Evolutionary conservation across 2,888 invertebrate species (phyloP).

Genomic region (Microctonus aethiopoides): DNA sequence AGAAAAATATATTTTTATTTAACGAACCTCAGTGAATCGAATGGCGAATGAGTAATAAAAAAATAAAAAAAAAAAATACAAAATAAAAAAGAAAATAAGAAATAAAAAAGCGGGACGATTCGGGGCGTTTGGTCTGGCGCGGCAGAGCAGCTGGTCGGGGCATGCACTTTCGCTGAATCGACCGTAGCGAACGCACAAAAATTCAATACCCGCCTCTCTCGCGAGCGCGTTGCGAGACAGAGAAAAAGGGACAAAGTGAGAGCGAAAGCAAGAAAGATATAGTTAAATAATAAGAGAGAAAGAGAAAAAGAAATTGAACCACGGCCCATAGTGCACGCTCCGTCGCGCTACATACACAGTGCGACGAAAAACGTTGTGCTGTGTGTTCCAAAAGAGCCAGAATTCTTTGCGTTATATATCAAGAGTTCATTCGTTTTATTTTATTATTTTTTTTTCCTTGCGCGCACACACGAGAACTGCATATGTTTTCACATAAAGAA

Average conservation of each 20-base stretch:
- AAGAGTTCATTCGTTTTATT: conserved; percentile 15
- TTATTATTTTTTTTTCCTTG: no score
- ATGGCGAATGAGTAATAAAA: not conserved
- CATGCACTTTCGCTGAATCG: conserved; percentile 65
- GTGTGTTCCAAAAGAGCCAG: conserved; percentile 27
- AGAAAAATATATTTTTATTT: not conserved
- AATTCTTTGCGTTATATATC: not conserved
- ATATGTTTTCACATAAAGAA: conserved; percentile 24
- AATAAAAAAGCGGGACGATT: conserved; percentile 4
- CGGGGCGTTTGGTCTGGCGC: conserved; percentile 26
- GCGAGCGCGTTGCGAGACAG: conserved; percentile 45
- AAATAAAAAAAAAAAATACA: not conserved
- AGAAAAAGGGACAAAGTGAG: conserved; percentile 8
- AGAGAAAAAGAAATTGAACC: conserved; percentile 30
- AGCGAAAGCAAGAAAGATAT: conserved; percentile 20
- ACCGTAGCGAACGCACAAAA: conserved; percentile 64
- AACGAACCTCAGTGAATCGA: not conserved
- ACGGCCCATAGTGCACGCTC: conserved; percentile 57
- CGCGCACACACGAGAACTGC: conserved; percentile 28
- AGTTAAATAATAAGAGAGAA: conserved; percentile 22
- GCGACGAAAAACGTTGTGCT: conserved; percentile 55
- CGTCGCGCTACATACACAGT: conserved; percentile 57
- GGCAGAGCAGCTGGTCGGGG: conserved; percentile 38
- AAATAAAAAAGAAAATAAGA: not conserved
- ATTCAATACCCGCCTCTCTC: conserved; percentile 60